These are phyloP conservation scores for Scartelaos histophorus DNA, from an alignment of 2,113 vertebrate species.

Conservation along the genomic window DNA sequence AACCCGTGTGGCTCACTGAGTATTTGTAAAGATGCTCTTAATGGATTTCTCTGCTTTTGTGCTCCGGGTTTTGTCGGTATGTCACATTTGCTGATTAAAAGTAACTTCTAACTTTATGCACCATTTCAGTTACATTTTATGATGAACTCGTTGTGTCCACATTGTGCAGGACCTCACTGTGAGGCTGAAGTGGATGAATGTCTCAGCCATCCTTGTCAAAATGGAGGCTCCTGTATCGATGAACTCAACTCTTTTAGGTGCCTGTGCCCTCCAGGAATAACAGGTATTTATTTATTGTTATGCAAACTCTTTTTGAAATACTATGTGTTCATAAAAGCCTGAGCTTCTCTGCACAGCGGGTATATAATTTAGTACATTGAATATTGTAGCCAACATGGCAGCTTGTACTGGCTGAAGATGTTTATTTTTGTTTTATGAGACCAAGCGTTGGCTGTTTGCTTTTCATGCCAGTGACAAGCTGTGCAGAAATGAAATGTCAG, in stretches of 20 bases:
- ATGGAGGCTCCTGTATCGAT: conserved; percentile 75
- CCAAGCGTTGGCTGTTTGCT: background rate
- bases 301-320: background rate
- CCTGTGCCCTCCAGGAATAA: conserved; percentile 74
- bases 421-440: conserved; percentile 1
- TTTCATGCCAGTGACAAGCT: conserved; percentile 15
- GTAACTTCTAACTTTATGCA: conserved; percentile 23
- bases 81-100: conserved; percentile 42
- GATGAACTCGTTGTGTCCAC: conserved; percentile 34
- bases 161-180: conserved; percentile 77
- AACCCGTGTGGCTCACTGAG: conserved; percentile 79
- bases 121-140: conserved; percentile 14
- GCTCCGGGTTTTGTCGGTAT: conserved; percentile 85
- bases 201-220: conserved; percentile 77
- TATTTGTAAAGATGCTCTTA: conserved; percentile 76
- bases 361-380: background rate
- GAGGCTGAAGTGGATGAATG: conserved; percentile 82
- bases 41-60: conserved; percentile 82
- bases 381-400: conserved; percentile 1
- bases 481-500: background rate
- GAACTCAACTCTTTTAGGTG: conserved; percentile 78
- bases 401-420: background rate
- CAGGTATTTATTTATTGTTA: conserved; percentile 67
- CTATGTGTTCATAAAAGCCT: background rate
- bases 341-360: background rate